Evolutionary conservation across 2,888 invertebrate genomes (phyloP).

Genomic region (Sesamia inferens): DNA sequence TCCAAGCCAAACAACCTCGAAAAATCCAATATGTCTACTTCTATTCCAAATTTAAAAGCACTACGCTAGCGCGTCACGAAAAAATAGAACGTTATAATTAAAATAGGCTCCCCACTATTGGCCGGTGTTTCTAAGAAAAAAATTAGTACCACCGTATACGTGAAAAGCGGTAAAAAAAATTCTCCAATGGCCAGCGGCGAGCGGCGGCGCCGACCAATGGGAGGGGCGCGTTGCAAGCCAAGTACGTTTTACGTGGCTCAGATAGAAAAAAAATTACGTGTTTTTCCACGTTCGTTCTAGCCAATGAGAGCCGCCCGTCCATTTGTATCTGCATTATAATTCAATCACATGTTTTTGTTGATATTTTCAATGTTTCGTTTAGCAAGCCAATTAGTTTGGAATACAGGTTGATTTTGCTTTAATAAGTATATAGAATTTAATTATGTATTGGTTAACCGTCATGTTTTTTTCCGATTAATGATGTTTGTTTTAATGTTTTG

Average conservation of each 20-base stretch:
- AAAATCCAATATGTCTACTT: constrained; percentile 53
- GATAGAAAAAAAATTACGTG: constrained; percentile 87
- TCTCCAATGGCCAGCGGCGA: constrained; percentile 81
- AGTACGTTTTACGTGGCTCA: constrained; percentile 88
- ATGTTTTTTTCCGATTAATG: constrained; percentile 22
- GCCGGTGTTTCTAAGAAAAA: constrained; percentile 86
- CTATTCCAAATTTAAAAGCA: constrained; percentile 65
- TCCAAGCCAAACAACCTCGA: constrained; percentile 47
- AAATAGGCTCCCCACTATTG: constrained; percentile 85
- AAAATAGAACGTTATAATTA: constrained; percentile 83
- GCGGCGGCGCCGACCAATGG: constrained; percentile 78
- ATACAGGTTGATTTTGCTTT: constrained; percentile 34
- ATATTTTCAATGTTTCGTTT: constrained; percentile 59
- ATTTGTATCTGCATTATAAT: constrained; percentile 82
- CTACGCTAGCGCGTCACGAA: constrained; percentile 65
- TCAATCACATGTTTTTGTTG: constrained; percentile 76
- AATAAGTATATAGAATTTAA: constrained; percentile 34
- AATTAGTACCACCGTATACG: constrained; percentile 83
- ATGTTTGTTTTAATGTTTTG: constrained; percentile 13
- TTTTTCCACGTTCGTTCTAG: constrained; percentile 84
- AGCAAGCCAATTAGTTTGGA: constrained; percentile 56
- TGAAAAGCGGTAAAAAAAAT: constrained; percentile 88
- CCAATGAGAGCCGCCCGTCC: constrained; percentile 79
- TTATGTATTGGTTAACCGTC: not conserved
- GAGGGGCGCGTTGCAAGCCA: constrained; percentile 73